phyloP scores from a whole-genome alignment of 2,113 vertebrate species.

The Limanda limanda region DNA sequence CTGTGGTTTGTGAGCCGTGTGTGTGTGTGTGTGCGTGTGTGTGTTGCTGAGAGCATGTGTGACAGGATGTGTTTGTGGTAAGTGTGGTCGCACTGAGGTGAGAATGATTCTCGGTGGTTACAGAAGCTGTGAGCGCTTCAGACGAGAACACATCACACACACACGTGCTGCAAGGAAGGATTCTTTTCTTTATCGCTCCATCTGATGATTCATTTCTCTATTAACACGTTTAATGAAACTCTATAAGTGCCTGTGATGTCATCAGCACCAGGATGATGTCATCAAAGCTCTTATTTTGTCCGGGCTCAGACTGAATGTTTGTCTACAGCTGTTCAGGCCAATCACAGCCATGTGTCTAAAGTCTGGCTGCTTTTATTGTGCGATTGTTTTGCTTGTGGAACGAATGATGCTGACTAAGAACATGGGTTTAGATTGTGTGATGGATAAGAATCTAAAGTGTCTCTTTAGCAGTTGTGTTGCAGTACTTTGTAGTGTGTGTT shows the following conservation, averaged over 20 bases:
- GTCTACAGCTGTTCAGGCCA: too few relatives aligned
- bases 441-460: too few relatives aligned
- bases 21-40: conserved; percentile 11
- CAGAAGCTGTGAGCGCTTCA: background rate
- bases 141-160: conserved; percentile 15
- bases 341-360: too few relatives aligned
- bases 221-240: background rate
- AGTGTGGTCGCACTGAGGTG: conserved; percentile 10
- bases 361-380: too few relatives aligned
- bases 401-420: too few relatives aligned
- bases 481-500: too few relatives aligned
- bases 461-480: too few relatives aligned
- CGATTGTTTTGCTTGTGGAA: too few relatives aligned
- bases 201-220: background rate
- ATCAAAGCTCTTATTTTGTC: background rate
- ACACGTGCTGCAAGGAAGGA: too few relatives aligned
- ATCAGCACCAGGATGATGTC: too few relatives aligned
- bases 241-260: background rate
- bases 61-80: conserved; percentile 1
- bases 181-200: too few relatives aligned
- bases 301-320: background rate
- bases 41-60: background rate
- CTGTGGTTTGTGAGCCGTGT: conserved; percentile 1
- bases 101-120: conserved; percentile 4
- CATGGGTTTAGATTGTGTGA: too few relatives aligned